Evolutionary conservation across 2,113 vertebrate species (phyloP), one percentile per base, ranked within the genome.

Genomic region (Proterorhinus semilunaris): DNA sequence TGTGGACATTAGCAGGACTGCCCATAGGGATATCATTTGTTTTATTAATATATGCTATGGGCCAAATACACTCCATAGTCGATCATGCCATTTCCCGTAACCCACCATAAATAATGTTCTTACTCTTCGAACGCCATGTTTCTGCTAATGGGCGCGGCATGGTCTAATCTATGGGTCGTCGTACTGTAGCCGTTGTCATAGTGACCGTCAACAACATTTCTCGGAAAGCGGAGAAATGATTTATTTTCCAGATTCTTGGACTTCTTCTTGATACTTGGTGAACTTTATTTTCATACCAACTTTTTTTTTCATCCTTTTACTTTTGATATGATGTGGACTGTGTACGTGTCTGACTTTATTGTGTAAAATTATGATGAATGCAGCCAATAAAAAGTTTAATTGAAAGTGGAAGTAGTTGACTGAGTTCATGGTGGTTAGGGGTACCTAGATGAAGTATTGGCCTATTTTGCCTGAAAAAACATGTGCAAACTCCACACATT

Each of bases 101-200:
- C 4, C 16, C 52, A 53, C 17, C 1, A 1, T 17, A 53, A 55
- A 27, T 55, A 21, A 7, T 55, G 27, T 48, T 6, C 3, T 10
- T 62, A 47, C 44, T 48, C 7, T 36, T 53, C 21, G 7, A 43
- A 64, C 45, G 46, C 42, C 55, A 36, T 78, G 2, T 47, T 64
- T 85, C 79, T 81, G 82, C 49, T 66, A 58, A 71, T 75, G 59
- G 12, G 55, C 75, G 69, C 76, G 76, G 77, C 61, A 42, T 55
- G 10, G 49, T 67, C 46, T 79, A 74, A 83, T 89, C 84, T 79
- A 72, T 83, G 84, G 27, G 66, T 80, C 71, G 82, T 66, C 64
- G 78, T 88, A 83, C 84, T 88, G 83, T 90, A 86, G 72, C 53
- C 79, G 79, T 83, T 75, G 82, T 84, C 78, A 83, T 82, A 71